These are phyloP conservation scores for Eidolon helvum DNA, from an alignment of 2,113 vertebrate species.

Conservation along the genomic window DNA sequence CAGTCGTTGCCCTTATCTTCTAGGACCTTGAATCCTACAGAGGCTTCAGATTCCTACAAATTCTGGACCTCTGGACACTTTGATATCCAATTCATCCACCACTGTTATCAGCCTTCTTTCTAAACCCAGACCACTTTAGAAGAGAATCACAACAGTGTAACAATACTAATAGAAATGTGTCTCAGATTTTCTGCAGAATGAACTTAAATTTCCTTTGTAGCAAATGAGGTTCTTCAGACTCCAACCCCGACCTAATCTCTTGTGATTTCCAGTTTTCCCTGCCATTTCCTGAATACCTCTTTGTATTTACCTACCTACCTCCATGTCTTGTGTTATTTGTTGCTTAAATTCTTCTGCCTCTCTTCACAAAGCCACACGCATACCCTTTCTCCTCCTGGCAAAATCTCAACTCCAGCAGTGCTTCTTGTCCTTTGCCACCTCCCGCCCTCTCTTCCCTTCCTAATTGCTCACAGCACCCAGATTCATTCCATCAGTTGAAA, in stretches of 20 bases:
- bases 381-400: not conserved
- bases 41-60: not conserved
- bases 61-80: not conserved
- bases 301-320: not conserved
- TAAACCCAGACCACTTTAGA: not conserved
- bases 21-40: not conserved
- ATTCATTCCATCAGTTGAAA: not conserved
- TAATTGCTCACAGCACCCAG: not conserved
- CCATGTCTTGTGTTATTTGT: not conserved
- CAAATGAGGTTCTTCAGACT: not conserved
- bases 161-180: not conserved
- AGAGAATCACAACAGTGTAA: not conserved
- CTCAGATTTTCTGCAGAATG: not conserved
- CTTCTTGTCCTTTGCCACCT: not conserved
- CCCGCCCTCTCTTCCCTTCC: not conserved
- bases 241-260: not conserved
- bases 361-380: not conserved
- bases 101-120: not conserved
- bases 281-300: not conserved
- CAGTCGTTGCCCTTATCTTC: not conserved
- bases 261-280: not conserved
- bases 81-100: not conserved
- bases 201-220: constrained; percentile 8
- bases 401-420: not conserved
- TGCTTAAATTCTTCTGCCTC: not conserved